These are phyloP conservation scores for Platycnemis pennipes DNA, from an alignment of 2,888 invertebrate species.

Conservation along the genomic window DNA sequence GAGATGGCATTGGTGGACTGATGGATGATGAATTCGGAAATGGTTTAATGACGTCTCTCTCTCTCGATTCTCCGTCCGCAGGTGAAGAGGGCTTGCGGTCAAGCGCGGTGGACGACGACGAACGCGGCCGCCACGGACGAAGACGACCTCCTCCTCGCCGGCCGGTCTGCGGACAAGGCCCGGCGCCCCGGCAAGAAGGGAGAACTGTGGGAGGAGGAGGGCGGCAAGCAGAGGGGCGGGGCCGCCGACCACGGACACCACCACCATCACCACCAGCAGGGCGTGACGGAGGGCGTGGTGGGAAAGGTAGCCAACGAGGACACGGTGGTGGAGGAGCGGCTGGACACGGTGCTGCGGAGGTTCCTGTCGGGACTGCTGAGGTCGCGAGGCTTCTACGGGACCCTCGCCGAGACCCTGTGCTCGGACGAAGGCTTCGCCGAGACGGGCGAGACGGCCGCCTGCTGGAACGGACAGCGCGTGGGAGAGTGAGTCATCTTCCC, in stretches of 20 bases:
- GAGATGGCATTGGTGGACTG: no score
- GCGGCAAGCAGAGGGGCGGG: conserved; percentile 76
- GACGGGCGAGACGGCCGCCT: conserved; percentile 84
- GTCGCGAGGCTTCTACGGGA: conserved; percentile 91
- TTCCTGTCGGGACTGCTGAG: conserved; percentile 78
- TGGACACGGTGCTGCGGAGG: conserved; percentile 75
- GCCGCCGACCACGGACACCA: no score
- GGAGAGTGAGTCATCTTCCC: conserved; percentile 92
- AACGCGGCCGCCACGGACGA: conserved; percentile 69
- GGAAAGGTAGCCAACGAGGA: conserved; percentile 71
- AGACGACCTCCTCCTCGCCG: conserved; percentile 69
- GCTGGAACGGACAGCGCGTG: conserved; percentile 91
- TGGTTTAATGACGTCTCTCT: neutral
- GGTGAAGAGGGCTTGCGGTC: conserved; percentile 82
- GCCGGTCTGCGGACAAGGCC: conserved; percentile 75
- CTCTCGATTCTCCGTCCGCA: conserved; percentile 75
- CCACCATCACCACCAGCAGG: conserved; percentile 73
- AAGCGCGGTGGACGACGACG: conserved; percentile 70
- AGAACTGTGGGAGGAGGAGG: conserved; percentile 46
- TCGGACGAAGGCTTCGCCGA: conserved; percentile 86
- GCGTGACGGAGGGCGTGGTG: conserved; percentile 72
- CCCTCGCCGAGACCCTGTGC: conserved; percentile 90
- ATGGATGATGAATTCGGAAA: no score
- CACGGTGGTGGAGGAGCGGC: conserved; percentile 68
- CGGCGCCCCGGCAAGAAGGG: conserved; percentile 74